Conservation (phyloP, 2,797 vertebrate genomes). For the Parauchenoglanis ngamensis region DNA sequence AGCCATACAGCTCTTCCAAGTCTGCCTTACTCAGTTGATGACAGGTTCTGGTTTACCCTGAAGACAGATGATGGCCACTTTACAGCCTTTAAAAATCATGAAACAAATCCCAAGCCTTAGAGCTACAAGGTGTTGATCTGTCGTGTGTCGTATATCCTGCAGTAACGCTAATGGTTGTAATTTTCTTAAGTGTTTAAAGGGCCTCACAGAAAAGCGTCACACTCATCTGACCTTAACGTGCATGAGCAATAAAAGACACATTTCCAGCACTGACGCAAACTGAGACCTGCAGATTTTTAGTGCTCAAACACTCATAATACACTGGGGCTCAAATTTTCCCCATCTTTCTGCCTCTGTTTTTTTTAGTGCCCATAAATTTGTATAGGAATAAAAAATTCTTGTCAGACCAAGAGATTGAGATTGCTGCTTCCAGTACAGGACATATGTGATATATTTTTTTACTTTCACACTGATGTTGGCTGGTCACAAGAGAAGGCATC, state of each 20-base stretch:
- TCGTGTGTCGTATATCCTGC: slow-evolving; percentile 57
- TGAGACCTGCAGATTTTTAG: slow-evolving; percentile 34
- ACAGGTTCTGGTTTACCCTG: slow-evolving; percentile 60
- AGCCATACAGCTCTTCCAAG: background rate
- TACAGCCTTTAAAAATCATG: slow-evolving; percentile 56
- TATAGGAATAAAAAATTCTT: slow-evolving; percentile 57
- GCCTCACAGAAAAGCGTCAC: slow-evolving; percentile 60
- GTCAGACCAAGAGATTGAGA: slow-evolving; percentile 48
- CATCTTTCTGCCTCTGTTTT: slow-evolving; percentile 39
- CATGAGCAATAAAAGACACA: slow-evolving; percentile 61
- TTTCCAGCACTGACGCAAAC: slow-evolving; percentile 64
- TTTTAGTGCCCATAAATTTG: slow-evolving; percentile 58
- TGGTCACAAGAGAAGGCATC: slow-evolving; percentile 38
- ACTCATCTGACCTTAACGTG: slow-evolving; percentile 67
- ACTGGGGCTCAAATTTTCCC: slow-evolving; percentile 50
- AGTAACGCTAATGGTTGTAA: slow-evolving; percentile 63
- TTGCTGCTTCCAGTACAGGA: slow-evolving; percentile 56
- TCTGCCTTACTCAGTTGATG: background rate
- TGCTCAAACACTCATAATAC: slow-evolving; percentile 59
- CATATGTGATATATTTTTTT: slow-evolving; percentile 60
- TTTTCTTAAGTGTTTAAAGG: slow-evolving; percentile 63
- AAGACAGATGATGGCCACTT: slow-evolving; percentile 60
- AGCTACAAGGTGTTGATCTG: slow-evolving; percentile 53
- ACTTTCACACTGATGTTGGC: slow-evolving; percentile 52
- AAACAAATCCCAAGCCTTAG: slow-evolving; percentile 59